Conservation (phyloP, 2,113 vertebrate species). For the Acrocephalus arundinaceus region DNA sequence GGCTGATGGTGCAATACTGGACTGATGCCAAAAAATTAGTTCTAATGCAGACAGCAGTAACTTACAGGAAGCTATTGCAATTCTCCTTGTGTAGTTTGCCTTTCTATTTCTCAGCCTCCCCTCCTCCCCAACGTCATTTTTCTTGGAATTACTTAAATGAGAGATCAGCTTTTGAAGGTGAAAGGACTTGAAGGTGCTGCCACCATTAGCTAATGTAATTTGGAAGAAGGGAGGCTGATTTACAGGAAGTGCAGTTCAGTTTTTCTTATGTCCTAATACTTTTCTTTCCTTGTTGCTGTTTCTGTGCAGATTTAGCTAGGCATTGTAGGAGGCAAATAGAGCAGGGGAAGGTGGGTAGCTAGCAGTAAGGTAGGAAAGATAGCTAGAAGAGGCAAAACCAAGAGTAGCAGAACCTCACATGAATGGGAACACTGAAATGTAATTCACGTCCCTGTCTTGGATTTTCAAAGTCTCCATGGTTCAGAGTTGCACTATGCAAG, state of each 20-base stretch:
- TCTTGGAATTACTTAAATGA: conserved; percentile 32
- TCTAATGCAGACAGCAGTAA: conserved; percentile 9
- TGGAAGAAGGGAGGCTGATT: neutral
- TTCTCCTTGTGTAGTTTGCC: conserved; percentile 12
- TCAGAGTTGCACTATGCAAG: neutral
- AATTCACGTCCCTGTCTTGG: neutral
- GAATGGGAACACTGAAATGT: neutral
- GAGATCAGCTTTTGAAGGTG: conserved; percentile 29
- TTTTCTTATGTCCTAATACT: neutral
- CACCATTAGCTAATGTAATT: conserved; percentile 54
- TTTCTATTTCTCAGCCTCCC: neutral
- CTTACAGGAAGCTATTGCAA: conserved; percentile 20
- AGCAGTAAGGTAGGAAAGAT: neutral
- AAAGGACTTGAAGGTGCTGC: neutral
- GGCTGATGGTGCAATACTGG: neutral
- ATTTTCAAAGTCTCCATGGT: neutral
- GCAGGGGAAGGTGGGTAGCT: neutral
- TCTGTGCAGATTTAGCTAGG: neutral
- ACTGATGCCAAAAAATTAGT: neutral
- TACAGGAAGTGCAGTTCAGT: neutral
- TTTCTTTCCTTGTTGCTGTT: neutral
- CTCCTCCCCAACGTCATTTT: neutral
- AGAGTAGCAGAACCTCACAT: neutral
- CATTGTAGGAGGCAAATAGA: neutral
- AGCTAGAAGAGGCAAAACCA: neutral